phyloP scores from a whole-genome alignment of 30 jellyfish, hydroid and myxozoan species.

The Aurelia sp. region DNA sequence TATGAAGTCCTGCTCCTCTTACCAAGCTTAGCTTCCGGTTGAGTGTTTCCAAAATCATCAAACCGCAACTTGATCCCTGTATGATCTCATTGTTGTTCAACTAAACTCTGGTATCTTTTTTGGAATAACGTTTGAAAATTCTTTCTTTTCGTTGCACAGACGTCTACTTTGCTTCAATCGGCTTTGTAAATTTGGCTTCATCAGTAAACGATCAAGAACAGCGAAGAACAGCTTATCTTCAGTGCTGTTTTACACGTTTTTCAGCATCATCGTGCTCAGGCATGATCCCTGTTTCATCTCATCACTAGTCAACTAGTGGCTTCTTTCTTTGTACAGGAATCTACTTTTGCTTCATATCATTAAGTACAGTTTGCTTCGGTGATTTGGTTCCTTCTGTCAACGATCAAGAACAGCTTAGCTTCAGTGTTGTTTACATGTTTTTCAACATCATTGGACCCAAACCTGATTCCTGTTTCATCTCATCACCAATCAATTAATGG shows the following conservation, averaged over 20 bases:
- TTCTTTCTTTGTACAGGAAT: constrained; percentile 2
- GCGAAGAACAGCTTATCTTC: not conserved
- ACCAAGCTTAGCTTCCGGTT: too few species aligned
- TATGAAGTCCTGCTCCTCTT: too few species aligned
- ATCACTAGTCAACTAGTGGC: not conserved
- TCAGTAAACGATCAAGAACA: not conserved
- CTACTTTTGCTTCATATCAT: constrained; percentile 39
- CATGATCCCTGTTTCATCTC: constrained; percentile 35
- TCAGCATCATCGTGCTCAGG: constrained; percentile 34
- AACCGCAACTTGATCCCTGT: too few species aligned
- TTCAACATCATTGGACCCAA: constrained; percentile 37
- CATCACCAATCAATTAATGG: too few species aligned
- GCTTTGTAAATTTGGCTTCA: constrained; percentile 53
- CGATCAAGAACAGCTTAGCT: not conserved
- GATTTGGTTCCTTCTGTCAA: constrained; percentile 22
- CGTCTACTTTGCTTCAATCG: constrained; percentile 11
- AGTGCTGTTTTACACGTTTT: constrained; percentile 22
- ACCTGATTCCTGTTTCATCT: not conserved
- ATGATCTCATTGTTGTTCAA: too few species aligned
- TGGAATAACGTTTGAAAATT: not conserved
- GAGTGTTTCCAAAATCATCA: too few species aligned
- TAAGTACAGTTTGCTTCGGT: constrained; percentile 60
- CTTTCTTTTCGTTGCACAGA: not conserved
- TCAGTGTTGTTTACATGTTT: constrained; percentile 29
- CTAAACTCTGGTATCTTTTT: too few species aligned